Percentiles rank a stretch among this genome's conserved stretches.
phyloP scores from a whole-genome alignment of 2,113 vertebrate genomes.

The Isurus oxyrinchus region DNA sequence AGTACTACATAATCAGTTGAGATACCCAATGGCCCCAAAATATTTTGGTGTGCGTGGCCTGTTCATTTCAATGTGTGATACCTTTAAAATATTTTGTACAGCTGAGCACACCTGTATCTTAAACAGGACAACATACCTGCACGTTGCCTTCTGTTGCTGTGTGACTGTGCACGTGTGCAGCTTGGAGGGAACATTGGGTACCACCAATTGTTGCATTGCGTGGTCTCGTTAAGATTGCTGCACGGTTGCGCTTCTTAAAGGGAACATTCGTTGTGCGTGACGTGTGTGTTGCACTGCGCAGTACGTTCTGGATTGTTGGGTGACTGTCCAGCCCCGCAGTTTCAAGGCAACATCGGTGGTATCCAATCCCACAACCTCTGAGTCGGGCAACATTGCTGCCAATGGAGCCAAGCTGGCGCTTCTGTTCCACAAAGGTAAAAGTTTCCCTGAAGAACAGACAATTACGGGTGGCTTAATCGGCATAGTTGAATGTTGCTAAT shows the following conservation, averaged over 20 bases:
- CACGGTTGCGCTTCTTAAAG: too few species aligned
- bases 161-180: too few species aligned
- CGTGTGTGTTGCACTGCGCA: not conserved
- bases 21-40: too few species aligned
- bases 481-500: not conserved
- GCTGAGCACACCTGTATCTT: too few species aligned
- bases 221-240: not conserved
- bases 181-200: too few species aligned
- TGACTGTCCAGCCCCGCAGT: not conserved
- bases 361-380: not conserved
- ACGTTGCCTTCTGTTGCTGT: too few species aligned
- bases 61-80: too few species aligned
- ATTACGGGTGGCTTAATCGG: not conserved
- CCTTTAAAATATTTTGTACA: too few species aligned
- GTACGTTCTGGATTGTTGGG: not conserved
- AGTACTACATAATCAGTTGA: not conserved
- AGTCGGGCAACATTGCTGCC: not conserved
- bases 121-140: too few species aligned
- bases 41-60: too few species aligned
- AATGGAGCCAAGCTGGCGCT: not conserved
- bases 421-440: not conserved
- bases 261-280: not conserved
- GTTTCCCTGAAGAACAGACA: not conserved
- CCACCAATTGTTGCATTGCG: too few species aligned
- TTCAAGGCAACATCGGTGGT: not conserved